phyloP scores from a whole-genome alignment of 2,113 vertebrate species.

The Dasyprocta punctata region DNA sequence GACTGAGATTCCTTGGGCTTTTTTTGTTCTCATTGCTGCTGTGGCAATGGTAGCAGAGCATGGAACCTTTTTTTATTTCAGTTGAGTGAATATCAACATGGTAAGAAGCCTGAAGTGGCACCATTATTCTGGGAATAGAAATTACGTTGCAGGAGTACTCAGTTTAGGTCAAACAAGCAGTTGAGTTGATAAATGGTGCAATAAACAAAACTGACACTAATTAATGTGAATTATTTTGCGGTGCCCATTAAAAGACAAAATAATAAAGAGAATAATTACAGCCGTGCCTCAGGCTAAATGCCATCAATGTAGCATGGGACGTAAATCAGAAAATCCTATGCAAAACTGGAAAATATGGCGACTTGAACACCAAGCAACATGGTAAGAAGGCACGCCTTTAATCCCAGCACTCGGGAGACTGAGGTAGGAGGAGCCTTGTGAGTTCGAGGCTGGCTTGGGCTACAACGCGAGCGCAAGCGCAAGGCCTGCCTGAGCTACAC shows the following conservation, averaged over 20 bases:
- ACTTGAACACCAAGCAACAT: neutral
- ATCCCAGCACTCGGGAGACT: no score
- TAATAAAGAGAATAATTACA: conserved; percentile 28
- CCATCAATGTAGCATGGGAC: neutral
- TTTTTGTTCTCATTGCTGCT: neutral
- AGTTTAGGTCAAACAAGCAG: neutral
- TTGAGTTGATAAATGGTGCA: conserved; percentile 46
- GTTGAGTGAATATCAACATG: neutral
- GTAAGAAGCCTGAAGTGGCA: neutral
- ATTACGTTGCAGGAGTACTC: neutral
- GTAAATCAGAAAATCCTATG: conserved; percentile 40
- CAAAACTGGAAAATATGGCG: neutral
- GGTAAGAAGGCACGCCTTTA: neutral
- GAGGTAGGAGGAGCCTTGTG: no score
- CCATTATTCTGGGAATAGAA: neutral
- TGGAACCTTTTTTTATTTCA: neutral
- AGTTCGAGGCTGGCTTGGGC: no score
- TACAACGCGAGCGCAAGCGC: no score
- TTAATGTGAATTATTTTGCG: conserved; percentile 51
- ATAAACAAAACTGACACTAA: conserved; percentile 67
- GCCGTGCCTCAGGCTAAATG: conserved; percentile 44
- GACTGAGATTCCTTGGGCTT: neutral
- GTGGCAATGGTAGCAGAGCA: neutral
- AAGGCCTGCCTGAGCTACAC: no score
- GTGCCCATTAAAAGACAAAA: conserved; percentile 52